Conservation (phyloP, 1,140 invertebrate species). For the Glossosoma conforme region DNA sequence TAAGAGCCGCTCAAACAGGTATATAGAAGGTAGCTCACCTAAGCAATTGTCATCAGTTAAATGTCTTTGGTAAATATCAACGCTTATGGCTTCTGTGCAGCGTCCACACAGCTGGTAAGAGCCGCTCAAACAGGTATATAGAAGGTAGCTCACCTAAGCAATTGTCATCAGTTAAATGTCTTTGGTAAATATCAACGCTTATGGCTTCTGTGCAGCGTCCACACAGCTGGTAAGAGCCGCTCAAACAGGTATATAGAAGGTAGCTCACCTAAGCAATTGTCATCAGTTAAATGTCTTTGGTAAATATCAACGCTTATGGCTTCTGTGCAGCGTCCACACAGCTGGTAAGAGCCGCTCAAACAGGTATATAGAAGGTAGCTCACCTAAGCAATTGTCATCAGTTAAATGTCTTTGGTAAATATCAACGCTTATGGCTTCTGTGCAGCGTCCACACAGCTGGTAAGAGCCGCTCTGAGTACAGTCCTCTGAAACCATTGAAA, state of each 20-base stretch:
- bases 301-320: not conserved
- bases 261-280: not conserved
- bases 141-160: not conserved
- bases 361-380: not conserved
- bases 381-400: conserved; percentile 36
- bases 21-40: no score
- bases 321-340: not conserved
- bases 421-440: conserved; percentile 36
- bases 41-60: no score
- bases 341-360: not conserved
- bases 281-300: not conserved
- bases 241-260: not conserved
- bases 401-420: conserved; percentile 34
- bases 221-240: not conserved
- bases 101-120: no score
- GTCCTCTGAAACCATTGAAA: conserved; percentile 32
- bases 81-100: no score
- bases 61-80: no score
- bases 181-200: not conserved
- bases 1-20: no score
- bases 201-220: not conserved
- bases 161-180: not conserved
- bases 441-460: conserved; percentile 37
- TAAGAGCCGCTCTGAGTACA: conserved; percentile 38
- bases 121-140: not conserved